Evolutionary conservation across 2,797 vertebrate species (phyloP), one percentile per base, ranked within the genome.

Genomic region (Platalea minor): DNA sequence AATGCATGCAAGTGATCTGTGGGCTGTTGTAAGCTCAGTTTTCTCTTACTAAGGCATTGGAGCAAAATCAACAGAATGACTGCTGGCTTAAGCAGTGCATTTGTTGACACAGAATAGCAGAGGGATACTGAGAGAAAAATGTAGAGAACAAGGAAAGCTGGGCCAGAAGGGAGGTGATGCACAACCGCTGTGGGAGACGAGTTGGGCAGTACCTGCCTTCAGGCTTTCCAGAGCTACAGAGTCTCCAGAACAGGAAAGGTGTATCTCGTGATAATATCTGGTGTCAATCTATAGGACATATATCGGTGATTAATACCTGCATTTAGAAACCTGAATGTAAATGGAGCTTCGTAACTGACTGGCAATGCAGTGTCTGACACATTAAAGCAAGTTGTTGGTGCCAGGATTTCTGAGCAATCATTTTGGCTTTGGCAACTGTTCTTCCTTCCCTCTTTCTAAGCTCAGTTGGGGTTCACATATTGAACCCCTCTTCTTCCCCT

Each of bases 101-200:
- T 93, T 94, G 31, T 84, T 94, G 43, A 54, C 70, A 68, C n/a
- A 43, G 69, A 91, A 35, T 29, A 85, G 33, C 21, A 48, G 64
- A 54, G 75, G 63, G 23, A 79, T 90, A 26, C 63, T n/a, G 51
- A 37, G 46, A 25, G 28, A 77, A 82, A 82, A 85, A 92, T 33
- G 5, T 41, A 64, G 57, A 88, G 56, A 80, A 12, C 21, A 15
- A 67, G 51, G 75, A 14, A 90, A 59, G 17, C 8, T 45, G 48
- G 61, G 35, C 17, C 23, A 82, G 61, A 89, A 89, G 33, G 0
- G 0, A 78, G 24, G 18, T 77, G 41, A n/a, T 0, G 0, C 7
- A 3, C 3, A 0, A 3, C 37, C 9, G 0, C 33, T 84, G 26
- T 33, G 17, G 63, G 46, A 84, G 16, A 39, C 15, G 11, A 41